phyloP scores from a whole-genome alignment of 35 echinoderm and acorn worm species.

The Eucidaris tribuloides region DNA sequence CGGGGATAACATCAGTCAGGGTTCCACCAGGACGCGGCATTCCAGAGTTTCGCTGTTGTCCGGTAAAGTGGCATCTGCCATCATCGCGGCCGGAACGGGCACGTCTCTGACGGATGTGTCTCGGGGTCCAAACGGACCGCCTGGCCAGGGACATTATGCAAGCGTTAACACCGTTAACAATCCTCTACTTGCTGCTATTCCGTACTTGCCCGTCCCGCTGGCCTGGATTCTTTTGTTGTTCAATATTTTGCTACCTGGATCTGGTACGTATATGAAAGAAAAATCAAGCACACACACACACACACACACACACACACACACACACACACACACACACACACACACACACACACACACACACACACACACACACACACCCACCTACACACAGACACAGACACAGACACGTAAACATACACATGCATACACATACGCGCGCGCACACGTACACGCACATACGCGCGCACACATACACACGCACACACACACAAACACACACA shows the following conservation, averaged over 20 bases:
- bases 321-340: too few relatives aligned
- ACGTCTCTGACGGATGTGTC: neutral
- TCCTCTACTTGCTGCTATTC: slow-evolving; percentile 45
- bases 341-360: too few relatives aligned
- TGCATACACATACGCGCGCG: too few relatives aligned
- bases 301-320: too few relatives aligned
- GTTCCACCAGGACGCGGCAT: neutral
- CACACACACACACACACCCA: too few relatives aligned
- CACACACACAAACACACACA: too few relatives aligned
- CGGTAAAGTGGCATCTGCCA: neutral
- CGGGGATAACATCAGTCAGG: slow-evolving; percentile 12
- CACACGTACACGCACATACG: too few relatives aligned
- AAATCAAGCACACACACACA: too few relatives aligned
- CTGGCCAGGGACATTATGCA: neutral
- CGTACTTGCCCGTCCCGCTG: slow-evolving; percentile 38
- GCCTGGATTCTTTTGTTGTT: slow-evolving; percentile 50
- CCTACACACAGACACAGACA: too few relatives aligned
- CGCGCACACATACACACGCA: too few relatives aligned
- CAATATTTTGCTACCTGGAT: slow-evolving; percentile 55
- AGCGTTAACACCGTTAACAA: slow-evolving; percentile 4
- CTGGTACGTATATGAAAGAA: slow-evolving; percentile 49
- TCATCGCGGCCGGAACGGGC: neutral
- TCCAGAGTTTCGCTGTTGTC: neutral
- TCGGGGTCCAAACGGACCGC: neutral
- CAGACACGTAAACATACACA: too few relatives aligned